Conservation (phyloP, 2,888 invertebrate genomes). For the Drosophila leonis region DNA sequence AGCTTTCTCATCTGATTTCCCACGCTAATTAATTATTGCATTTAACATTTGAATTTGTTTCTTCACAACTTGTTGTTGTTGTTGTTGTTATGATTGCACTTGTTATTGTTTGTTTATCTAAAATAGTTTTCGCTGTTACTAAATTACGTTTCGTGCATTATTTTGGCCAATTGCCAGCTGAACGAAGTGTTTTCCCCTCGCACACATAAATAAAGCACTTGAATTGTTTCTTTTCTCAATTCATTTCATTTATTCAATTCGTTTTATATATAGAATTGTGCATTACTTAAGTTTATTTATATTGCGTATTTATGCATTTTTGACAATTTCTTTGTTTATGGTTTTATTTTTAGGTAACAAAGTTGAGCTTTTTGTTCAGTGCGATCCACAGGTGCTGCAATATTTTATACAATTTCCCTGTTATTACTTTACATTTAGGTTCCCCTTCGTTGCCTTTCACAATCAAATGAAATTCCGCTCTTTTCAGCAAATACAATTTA, state of each 20-base stretch:
- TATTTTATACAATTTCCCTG: constrained; percentile 16
- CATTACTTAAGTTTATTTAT: constrained; percentile 37
- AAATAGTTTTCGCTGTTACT: constrained; percentile 37
- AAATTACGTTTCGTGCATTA: constrained; percentile 28
- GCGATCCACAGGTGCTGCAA: constrained; percentile 44
- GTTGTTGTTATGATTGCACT: constrained; percentile 28
- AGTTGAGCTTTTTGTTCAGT: constrained; percentile 1
- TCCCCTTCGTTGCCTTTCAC: neutral
- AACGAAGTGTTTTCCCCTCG: constrained; percentile 37
- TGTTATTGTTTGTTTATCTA: constrained; percentile 56
- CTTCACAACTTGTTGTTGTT: constrained; percentile 13
- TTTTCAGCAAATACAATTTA: neutral
- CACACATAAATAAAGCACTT: constrained; percentile 43
- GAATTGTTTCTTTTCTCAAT: constrained; percentile 21
- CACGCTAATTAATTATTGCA: neutral
- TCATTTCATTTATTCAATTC: neutral
- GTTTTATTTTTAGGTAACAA: constrained; percentile 1
- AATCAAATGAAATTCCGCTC: neutral
- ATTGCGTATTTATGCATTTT: constrained; percentile 39
- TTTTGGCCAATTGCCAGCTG: constrained; percentile 61
- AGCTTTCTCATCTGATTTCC: neutral
- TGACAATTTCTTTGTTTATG: constrained; percentile 42
- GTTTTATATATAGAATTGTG: neutral
- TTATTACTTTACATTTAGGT: neutral
- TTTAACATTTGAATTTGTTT: neutral